Evolutionary conservation across 1,140 invertebrate species (phyloP), one percentile per base, ranked within the genome.

Genomic region (Whitmania pigra): DNA sequence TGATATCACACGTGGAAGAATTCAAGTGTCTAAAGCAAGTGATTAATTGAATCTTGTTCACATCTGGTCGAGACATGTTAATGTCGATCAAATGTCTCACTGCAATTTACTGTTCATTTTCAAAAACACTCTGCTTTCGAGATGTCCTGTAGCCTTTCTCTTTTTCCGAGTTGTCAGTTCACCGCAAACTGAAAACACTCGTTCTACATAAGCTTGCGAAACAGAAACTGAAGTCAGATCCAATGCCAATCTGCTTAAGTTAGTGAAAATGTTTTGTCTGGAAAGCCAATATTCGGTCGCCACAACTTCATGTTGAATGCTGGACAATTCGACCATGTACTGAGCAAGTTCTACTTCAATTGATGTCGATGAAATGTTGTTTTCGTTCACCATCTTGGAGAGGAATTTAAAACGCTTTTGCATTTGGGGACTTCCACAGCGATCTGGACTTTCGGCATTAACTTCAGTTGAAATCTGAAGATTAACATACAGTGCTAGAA

Each of bases 151-250:
- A 13, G 57, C 3, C 57, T 20, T 63, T 13, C 20, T 63, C 18
- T 20, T 63, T 63, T 63, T 63, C 57, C 57, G 57, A 17, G 57
- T 18, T 27, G 22, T 63, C 22, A 63, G 18, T 4, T 63, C 57
- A n/a, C 57, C 57, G 17, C 57, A 63, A 63, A 63, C 57, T n/a
- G 57, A 63, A 63, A 63, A 63, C 1, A 63, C 57, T 63, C 57
- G 22, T 18, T 63, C 57, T 63, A 3, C 57, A 20, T 63, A 63
- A 27, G 57, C 57, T 31, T 63, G 57, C 17, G 57, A 63, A 7
- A 31, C 57, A 7, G 57, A 31, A 7, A 31, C 57, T 15, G 57
- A 63, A 0, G 29, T 31, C 3, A 63, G 29, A 63, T 63, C 57
- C 6, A 63, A 20, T 27, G 57, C 57, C 22, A 63, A 31, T 31